Base-by-base conservation (phyloP, 2,888 invertebrate species). In the Tetragonula carbonaria region DNA sequence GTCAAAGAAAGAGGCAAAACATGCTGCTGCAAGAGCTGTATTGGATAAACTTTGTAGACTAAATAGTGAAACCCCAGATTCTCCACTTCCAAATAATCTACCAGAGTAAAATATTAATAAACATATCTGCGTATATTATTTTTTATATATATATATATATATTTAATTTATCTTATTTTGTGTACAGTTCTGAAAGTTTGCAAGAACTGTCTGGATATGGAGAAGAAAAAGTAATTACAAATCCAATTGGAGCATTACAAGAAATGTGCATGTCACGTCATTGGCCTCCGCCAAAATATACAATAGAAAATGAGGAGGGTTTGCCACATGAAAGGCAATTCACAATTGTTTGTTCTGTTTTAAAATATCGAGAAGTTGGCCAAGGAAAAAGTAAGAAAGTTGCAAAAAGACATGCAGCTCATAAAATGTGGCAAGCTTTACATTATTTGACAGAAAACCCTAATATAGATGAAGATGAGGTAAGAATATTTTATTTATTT, bases 1-100 rank as follows among this genome's bases (percentile, higher is more conserved):
- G 77, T 99, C 98, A 21, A 99, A 99, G 95, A 99, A 99, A 94
- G 99, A 99, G 95, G 99, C 99, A 0, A 99, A 99, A 93, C 99
- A 99, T 95, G 97, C 98, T 16, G 99, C 99, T 33, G 99, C 99
- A 0, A 98, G 98, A 92, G 97, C 98, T 80, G 96, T 99, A 77
- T 96, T 99, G 80, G 98, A 98, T 93, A 97, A 98, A 93, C 93
- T 98, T 85, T 97, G 97, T 80, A 97, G 97, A n/a, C 96, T 96
- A 33, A 96, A 96, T 77, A 96, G 97, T 0, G 96, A 94, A 68
- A 82, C 90, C 57, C 84, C 91, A 23, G 93, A 94, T 70, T 90
- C 92, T 86, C 90, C 94, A 53, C 87, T 94, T 85, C 90, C 93
- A 66, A 94, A 94, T 82, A 93, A 91, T 88, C 92, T 94, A 87